Conservation (phyloP, 1,140 invertebrate species). For the Solenopsis invicta region DNA sequence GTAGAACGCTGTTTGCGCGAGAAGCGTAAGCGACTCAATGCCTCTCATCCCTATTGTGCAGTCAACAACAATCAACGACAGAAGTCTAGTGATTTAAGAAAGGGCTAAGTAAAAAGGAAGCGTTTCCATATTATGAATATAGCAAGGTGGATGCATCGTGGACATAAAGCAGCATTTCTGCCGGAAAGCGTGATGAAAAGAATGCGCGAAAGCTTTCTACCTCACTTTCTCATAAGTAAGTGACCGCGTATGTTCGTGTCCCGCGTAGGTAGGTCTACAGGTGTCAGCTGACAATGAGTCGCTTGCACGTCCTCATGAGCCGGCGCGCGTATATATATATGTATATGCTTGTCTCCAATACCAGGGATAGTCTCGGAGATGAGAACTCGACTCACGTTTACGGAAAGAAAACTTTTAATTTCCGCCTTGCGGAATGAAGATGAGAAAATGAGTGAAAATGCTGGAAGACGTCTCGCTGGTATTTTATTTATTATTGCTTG, state of each 20-base stretch:
- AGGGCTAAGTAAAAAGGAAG: slow-evolving; percentile 43
- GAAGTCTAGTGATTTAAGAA: slow-evolving; percentile 55
- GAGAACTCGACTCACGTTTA: slow-evolving; percentile 20
- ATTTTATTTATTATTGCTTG: slow-evolving; percentile 13
- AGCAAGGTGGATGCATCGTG: slow-evolving; percentile 57
- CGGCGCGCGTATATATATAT: background rate
- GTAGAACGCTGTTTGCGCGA: slow-evolving; percentile 43
- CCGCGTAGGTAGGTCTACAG: slow-evolving; percentile 82
- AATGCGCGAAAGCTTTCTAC: slow-evolving; percentile 77
- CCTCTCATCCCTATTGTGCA: slow-evolving; percentile 58
- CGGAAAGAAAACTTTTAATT: slow-evolving; percentile 83
- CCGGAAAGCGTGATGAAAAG: slow-evolving; percentile 82
- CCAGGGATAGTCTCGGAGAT: slow-evolving; percentile 32
- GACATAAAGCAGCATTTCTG: slow-evolving; percentile 68
- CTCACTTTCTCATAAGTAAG: slow-evolving; percentile 80
- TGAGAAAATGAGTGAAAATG: slow-evolving; percentile 79
- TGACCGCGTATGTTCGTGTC: slow-evolving; percentile 80
- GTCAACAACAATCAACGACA: slow-evolving; percentile 30
- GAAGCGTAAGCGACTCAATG: slow-evolving; percentile 79
- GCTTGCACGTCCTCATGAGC: slow-evolving; percentile 58
- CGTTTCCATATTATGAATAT: background rate
- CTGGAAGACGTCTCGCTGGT: slow-evolving; percentile 34
- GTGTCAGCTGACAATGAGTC: slow-evolving; percentile 85
- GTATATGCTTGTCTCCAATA: background rate
- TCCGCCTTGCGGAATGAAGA: slow-evolving; percentile 81